Conservation (phyloP, 2,797 vertebrate species). For the Megaceryle alcyon region DNA sequence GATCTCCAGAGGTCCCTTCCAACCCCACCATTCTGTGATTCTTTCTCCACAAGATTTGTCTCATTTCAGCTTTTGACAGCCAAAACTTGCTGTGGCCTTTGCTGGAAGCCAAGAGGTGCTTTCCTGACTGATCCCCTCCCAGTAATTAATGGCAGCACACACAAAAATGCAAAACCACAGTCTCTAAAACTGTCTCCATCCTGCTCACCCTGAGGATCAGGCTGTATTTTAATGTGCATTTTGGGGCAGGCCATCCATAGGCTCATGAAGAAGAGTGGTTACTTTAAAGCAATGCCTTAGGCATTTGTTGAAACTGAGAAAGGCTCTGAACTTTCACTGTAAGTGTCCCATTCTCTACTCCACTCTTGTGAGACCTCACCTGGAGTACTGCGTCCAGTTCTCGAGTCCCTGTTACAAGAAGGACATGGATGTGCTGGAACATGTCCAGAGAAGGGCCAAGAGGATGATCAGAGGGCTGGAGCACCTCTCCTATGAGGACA, state of each 20-base stretch:
- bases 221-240: background rate
- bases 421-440: too few species aligned
- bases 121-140: background rate
- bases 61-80: background rate
- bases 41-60: background rate
- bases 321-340: background rate
- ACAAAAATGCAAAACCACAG: background rate
- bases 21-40: too few species aligned
- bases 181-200: background rate
- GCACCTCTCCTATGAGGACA: too few species aligned
- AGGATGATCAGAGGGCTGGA: too few species aligned
- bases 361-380: too few species aligned
- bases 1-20: too few species aligned
- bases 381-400: too few species aligned
- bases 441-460: too few species aligned
- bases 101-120: background rate
- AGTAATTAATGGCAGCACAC: background rate
- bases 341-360: background rate
- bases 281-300: background rate
- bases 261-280: background rate
- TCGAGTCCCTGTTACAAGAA: too few species aligned
- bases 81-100: background rate
- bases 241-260: background rate
- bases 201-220: accelerated
- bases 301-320: background rate